Evolutionary conservation across 92 coral and sea anemone species (phyloP).

Genomic region (Heteractis magnifica): DNA sequence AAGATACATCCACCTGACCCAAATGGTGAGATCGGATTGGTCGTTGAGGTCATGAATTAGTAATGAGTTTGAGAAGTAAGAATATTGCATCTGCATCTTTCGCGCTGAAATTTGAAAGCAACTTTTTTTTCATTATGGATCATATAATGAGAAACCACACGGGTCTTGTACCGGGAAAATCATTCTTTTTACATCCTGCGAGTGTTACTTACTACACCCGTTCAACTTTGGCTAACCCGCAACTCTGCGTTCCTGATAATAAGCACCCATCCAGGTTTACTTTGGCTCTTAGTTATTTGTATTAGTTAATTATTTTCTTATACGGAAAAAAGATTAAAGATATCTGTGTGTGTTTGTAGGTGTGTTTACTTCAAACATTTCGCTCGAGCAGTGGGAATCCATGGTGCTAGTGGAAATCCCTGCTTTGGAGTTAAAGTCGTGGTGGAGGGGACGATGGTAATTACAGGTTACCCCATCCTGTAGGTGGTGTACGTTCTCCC

Average conservation of each 20-base stretch:
- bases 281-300: neutral
- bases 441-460: neutral
- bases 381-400: neutral
- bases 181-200: neutral
- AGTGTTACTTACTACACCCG: neutral
- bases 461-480: neutral
- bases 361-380: neutral
- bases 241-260: neutral
- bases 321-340: neutral
- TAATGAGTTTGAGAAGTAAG: too few species aligned
- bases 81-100: neutral
- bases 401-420: neutral
- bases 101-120: neutral
- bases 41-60: too few species aligned
- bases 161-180: neutral
- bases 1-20: too few species aligned
- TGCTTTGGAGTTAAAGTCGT: neutral
- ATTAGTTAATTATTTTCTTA: neutral
- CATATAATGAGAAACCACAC: neutral
- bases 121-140: neutral
- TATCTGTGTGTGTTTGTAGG: neutral
- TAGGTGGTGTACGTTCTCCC: neutral
- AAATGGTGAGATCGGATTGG: too few species aligned
- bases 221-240: neutral
- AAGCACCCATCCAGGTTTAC: neutral